Percentiles rank a stretch among this genome's conserved stretches.
These are phyloP conservation scores for Troglohyphantes excavatus DNA, from an alignment of 2,888 invertebrate genomes.

Conservation along the genomic window DNA sequence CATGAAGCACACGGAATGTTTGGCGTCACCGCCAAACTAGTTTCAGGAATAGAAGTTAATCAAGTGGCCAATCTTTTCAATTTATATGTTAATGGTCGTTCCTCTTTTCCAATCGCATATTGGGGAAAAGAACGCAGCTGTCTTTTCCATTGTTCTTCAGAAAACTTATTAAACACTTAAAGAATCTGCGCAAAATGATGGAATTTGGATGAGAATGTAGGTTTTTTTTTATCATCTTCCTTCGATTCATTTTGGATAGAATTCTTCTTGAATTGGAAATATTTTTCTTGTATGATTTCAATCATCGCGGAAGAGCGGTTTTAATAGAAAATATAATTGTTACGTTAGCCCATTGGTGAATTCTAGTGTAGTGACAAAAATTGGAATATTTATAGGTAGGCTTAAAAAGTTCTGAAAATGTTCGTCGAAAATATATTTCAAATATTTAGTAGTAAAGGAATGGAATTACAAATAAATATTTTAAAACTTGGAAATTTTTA, in stretches of 20 bases:
- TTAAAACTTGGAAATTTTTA: too few species aligned
- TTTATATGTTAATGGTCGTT: slow-evolving; percentile 43
- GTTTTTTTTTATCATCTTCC: not conserved
- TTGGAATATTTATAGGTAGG: too few species aligned
- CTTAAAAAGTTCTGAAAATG: too few species aligned
- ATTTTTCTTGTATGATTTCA: not conserved
- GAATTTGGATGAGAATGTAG: not conserved
- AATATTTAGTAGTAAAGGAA: too few species aligned
- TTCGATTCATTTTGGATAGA: not conserved
- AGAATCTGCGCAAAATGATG: not conserved
- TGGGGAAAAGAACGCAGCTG: not conserved
- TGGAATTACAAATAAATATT: too few species aligned
- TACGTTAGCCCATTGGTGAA: not conserved
- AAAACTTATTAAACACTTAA: slow-evolving; percentile 14
- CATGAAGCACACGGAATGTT: not conserved
- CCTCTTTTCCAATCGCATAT: not conserved
- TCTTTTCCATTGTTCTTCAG: slow-evolving; percentile 13
- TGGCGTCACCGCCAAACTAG: not conserved
- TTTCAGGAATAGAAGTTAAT: slow-evolving; percentile 27
- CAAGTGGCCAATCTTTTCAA: slow-evolving; percentile 45
- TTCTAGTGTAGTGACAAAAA: not conserved
- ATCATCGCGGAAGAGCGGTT: not conserved
- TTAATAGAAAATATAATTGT: slow-evolving; percentile 9
- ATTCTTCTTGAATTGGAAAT: not conserved
- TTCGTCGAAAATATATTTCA: too few species aligned